A percentile compares a stretch with the other conserved stretches of the same genome.
phyloP scores from a whole-genome alignment of 2,888 invertebrate genomes.

The Drosophila conformis region DNA sequence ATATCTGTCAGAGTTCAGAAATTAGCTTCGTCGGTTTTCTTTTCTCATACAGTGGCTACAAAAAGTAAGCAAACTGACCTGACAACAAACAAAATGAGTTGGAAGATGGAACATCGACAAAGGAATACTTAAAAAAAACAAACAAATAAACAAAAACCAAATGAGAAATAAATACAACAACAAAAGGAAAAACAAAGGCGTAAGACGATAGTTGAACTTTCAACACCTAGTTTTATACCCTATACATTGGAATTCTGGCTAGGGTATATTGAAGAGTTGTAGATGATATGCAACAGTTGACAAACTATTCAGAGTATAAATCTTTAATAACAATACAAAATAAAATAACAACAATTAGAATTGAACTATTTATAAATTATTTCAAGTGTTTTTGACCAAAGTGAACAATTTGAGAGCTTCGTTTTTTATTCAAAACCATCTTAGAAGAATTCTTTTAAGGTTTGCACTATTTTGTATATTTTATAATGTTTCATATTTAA shows the following conservation, averaged over 20 bases:
- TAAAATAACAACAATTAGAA: background rate
- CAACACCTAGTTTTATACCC: constrained; percentile 64
- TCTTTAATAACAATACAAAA: background rate
- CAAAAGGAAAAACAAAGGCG: constrained; percentile 58
- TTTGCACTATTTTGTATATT: background rate
- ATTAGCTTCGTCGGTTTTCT: background rate
- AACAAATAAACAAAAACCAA: constrained; percentile 35
- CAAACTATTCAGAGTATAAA: background rate
- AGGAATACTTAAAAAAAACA: constrained; percentile 30
- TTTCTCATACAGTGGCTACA: constrained; percentile 32
- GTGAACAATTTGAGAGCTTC: background rate
- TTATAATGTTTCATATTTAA: background rate
- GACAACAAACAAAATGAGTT: constrained; percentile 25
- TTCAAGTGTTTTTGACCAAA: background rate
- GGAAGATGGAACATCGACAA: constrained; percentile 19
- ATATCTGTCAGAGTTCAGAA: constrained; percentile 16
- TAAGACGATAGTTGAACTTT: constrained; percentile 82
- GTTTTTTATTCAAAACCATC: background rate
- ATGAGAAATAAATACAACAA: constrained; percentile 29
- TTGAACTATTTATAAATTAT: background rate
- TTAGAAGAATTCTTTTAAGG: background rate
- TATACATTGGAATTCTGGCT: background rate
- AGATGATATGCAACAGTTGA: background rate
- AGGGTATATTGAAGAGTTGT: background rate
- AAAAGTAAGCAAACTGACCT: constrained; percentile 40